Evolutionary conservation across 2,113 vertebrate genomes (phyloP).

Genomic region (Nanorana parkeri): DNA sequence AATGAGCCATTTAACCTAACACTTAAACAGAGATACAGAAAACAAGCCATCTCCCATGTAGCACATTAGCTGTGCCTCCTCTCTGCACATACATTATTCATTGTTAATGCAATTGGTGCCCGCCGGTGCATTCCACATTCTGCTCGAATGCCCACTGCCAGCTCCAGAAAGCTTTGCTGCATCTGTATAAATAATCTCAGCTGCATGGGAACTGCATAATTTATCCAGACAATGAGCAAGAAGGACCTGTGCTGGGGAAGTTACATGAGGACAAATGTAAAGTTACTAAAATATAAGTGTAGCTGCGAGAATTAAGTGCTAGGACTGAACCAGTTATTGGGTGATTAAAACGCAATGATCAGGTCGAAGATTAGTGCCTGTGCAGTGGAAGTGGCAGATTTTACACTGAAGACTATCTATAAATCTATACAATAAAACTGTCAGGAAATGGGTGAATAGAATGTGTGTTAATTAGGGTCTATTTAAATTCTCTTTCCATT

Average conservation of each 20-base stretch:
- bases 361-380: too few species aligned
- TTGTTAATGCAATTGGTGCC: constrained; percentile 39
- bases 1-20: not conserved
- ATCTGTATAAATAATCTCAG: constrained; percentile 32
- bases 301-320: too few species aligned
- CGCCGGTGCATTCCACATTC: constrained; percentile 31
- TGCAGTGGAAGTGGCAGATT: too few species aligned
- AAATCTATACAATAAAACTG: too few species aligned
- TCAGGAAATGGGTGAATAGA: too few species aligned
- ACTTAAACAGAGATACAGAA: not conserved
- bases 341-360: too few species aligned
- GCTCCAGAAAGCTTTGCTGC: constrained; percentile 16
- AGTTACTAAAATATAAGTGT: not conserved
- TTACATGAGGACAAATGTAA: constrained; percentile 16
- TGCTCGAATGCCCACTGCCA: constrained; percentile 7
- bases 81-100: constrained; percentile 20
- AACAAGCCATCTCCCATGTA: not conserved
- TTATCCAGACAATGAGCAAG: constrained; percentile 9
- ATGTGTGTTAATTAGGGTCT: too few species aligned
- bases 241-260: not conserved
- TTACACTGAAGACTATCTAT: too few species aligned
- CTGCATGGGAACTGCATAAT: constrained; percentile 31
- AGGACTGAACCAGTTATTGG: too few species aligned
- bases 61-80: constrained; percentile 13
- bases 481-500: too few species aligned